Conservation (phyloP, 2,797 vertebrate species). For the Nyctibius grandis region DNA sequence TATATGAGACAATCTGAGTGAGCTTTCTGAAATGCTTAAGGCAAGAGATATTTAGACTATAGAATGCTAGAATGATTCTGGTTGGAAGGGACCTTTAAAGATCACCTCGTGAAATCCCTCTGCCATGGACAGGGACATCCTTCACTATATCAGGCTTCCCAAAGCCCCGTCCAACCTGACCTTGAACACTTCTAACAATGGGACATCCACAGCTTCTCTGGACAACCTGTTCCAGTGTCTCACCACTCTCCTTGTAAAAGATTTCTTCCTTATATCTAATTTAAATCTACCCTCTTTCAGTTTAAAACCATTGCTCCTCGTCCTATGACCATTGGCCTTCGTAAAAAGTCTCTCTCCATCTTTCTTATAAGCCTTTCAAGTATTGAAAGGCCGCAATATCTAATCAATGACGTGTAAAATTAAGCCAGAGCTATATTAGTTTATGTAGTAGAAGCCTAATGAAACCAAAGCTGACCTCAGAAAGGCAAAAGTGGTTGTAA, state of each 20-base stretch:
- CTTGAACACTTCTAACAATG: not conserved
- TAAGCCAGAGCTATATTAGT: not conserved
- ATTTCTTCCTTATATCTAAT: not conserved
- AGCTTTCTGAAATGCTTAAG: not conserved
- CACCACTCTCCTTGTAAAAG: not conserved
- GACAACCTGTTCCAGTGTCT: not conserved
- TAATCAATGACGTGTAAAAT: not conserved
- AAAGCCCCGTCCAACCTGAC: not conserved
- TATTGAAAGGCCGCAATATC: not conserved
- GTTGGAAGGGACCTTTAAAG: not conserved
- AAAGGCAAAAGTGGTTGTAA: not conserved
- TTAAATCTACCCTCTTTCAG: not conserved
- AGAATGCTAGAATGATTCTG: not conserved
- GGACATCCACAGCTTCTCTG: not conserved
- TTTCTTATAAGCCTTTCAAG: too few relatives aligned
- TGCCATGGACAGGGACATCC: not conserved
- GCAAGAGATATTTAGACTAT: not conserved
- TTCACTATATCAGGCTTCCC: not conserved
- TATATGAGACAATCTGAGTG: not conserved
- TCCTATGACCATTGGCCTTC: not conserved
- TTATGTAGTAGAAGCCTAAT: not conserved
- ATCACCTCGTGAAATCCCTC: not conserved
- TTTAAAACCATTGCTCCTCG: rapidly evolving
- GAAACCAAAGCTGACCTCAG: not conserved
- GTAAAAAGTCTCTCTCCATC: not conserved